These are phyloP conservation scores for Deilephila elpenor DNA, from an alignment of 2,888 invertebrate genomes.

Conservation along the genomic window DNA sequence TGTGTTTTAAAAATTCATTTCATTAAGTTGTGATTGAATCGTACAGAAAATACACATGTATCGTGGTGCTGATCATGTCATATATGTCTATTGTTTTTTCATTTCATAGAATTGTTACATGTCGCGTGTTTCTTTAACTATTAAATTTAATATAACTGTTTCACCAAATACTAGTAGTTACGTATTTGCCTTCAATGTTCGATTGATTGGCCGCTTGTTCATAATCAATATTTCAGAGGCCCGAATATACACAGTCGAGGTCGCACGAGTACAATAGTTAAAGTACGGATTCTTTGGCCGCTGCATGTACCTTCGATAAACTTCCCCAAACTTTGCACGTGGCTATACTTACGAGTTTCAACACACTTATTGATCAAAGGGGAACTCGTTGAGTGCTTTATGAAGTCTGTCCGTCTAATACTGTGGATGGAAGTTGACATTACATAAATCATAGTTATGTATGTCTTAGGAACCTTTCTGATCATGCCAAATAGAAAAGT, in stretches of 20 bases:
- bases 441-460: background rate
- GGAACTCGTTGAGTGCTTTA: background rate
- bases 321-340: background rate
- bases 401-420: background rate
- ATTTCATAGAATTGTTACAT: no score
- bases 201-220: constrained; percentile 1
- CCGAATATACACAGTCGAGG: background rate
- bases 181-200: background rate
- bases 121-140: no score
- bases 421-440: background rate
- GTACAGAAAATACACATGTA: no score
- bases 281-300: background rate
- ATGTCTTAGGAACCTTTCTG: background rate
- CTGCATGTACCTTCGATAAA: background rate
- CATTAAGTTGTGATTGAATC: no score
- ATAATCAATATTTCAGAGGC: constrained; percentile 15
- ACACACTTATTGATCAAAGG: background rate
- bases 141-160: no score
- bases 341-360: background rate
- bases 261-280: background rate
- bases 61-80: no score
- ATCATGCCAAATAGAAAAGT: background rate
- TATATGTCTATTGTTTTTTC: no score
- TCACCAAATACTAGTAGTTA: background rate
- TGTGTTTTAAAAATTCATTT: background rate